Evolutionary conservation across 2,888 invertebrate species (phyloP), one percentile per base, ranked within the genome.

Genomic region (Sminthurinus aureus): DNA sequence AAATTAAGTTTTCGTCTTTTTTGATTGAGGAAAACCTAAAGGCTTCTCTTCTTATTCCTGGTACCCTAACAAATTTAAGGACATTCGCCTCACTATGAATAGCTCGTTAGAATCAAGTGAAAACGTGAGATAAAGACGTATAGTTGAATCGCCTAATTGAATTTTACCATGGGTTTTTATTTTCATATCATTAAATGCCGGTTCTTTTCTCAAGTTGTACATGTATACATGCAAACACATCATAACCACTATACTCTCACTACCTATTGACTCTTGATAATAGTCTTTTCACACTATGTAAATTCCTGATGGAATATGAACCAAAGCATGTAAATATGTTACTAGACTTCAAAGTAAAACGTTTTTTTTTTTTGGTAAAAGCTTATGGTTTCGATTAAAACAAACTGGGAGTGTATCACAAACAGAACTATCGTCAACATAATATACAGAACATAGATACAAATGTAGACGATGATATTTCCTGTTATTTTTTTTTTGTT

Each of bases 311-410:
- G 71, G 71, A 71, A 24, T 71, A 71, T 71, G 71, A 71, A 71
- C 71, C 52, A 75, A 20, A 38, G 75, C 75, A 75, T 11, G 75
- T 26, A 75, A 75, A 75, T 38, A 75, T 18, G 52, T 50, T 75
- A 18, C 50, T 26, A 2, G 74, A 69, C 69, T 22, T 71, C 71
- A 71, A 71, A 71, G 75, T 12, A 78, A 78, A 64, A 64, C 0
- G 8, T 26, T 69, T 67, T n/a, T 6, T n/a, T n/a, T 38, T 38
- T 38, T 38, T 38, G 1, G 38, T 38, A 38, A 38, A 79, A 79
- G 52, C 79, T 69, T 79, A 79, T 79, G 79, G 79, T 69, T 79
- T 79, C 79, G 66, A 79, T 79, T 79, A 79, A 79, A 79, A 51
- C 50, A 22, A 51, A 64, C 13, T 77, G 77, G 52, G 69, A 69